These are phyloP conservation scores for Colinus virginianus DNA, from an alignment of 2,113 vertebrate genomes.

Conservation along the genomic window DNA sequence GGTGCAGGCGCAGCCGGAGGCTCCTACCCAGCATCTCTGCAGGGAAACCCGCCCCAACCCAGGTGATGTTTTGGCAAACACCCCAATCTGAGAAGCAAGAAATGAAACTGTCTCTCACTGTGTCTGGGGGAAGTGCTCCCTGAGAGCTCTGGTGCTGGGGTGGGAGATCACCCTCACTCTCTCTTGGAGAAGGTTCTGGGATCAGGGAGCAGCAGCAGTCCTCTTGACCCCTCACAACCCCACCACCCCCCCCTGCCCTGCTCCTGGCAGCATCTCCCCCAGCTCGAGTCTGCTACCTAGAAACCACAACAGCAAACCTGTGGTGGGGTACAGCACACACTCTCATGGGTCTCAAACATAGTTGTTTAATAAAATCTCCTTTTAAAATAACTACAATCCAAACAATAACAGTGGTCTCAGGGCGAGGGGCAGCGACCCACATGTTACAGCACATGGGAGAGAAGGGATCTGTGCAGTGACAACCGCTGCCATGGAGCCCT, in stretches of 20 bases:
- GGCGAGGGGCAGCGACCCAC: neutral
- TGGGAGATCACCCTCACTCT: neutral
- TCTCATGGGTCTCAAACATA: conserved; percentile 60
- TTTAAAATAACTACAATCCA: conserved; percentile 65
- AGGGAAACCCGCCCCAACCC: neutral
- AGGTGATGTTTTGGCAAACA: neutral
- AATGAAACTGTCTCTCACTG: neutral
- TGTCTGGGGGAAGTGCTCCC: neutral
- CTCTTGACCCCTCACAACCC: neutral
- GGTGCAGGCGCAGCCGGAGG: neutral
- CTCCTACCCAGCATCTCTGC: neutral
- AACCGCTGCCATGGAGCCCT: rapidly evolving
- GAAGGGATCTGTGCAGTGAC: neutral
- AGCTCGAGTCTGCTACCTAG: too few relatives aligned
- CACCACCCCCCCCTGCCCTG: rapidly evolving
- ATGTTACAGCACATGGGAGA: neutral
- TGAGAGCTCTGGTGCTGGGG: neutral
- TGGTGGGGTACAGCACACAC: conserved; percentile 1
- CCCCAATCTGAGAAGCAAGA: neutral
- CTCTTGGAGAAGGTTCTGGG: neutral
- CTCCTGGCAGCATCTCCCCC: neutral
- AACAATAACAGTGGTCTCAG: neutral
- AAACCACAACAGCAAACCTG: too few relatives aligned
- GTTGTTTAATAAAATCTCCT: conserved; percentile 74
- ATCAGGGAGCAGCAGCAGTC: neutral